Base-by-base conservation (phyloP, 1,140 invertebrate species). In the Heliconius nattereri region DNA sequence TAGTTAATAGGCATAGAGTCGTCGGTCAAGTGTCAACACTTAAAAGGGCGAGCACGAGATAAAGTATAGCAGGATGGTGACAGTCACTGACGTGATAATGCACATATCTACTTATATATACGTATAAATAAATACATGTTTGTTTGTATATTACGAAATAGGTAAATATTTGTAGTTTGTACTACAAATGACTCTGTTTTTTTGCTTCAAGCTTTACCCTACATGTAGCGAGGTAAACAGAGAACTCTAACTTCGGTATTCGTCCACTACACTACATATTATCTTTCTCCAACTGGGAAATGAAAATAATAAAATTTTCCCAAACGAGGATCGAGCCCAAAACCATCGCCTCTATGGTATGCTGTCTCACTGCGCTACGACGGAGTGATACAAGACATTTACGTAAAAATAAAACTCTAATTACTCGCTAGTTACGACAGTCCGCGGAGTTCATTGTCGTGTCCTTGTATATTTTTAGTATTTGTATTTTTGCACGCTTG, bases 401-500 rank as follows among this genome's bases (percentile, higher is more conserved):
- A 29, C n/a, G 11, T 16, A 66, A 23, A 66, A 66, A 66, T 66
- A 60, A 23, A 23, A n/a, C 54, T 66, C 60, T 66, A 26, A 66
- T 66, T 66, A 66, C 60, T 29, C 5, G 23, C 60, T 66, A 66
- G 60, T 66, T 66, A 29, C n/a, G n/a, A 57, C 60, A 11, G 60
- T 66, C 60, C 60, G n/a, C 13, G 23, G 74, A 76, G 74, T 66
- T 76, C 74, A 76, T 76, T 66, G 74, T 45, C 74, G 74, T 60
- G 32, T 76, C 74, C 74, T 76, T 66, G 74, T 76, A 60, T 76
- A 76, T 75, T 75, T 75, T 75, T 75, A 75, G 74, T 60, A 32
- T 60, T 20, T 23, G 32, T 76, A 66, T 76, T 66, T 75, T 76
- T 66, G 35, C 60, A 40, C 74, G 74, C 60, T 57, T 29, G 60